Percentiles rank a stretch among this genome's conserved stretches.
These are phyloP conservation scores for Aphelenchoides bicaudatus DNA, from an alignment of 2,888 invertebrate genomes.

Conservation along the genomic window DNA sequence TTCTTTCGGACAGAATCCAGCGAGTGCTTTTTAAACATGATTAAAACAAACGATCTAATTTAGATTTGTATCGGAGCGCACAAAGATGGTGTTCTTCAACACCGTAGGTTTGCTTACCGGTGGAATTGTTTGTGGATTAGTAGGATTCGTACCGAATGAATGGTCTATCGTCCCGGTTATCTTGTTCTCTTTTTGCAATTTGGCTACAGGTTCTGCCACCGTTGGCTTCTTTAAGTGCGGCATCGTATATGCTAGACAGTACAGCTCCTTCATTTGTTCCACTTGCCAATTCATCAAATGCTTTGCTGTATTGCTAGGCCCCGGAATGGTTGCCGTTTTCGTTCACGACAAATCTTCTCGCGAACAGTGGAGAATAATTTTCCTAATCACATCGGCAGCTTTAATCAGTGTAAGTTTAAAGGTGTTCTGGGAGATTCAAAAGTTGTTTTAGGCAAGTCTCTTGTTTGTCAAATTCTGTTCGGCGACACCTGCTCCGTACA, in stretches of 20 bases:
- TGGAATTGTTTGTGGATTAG: slow-evolving; percentile 28
- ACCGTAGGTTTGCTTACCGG: slow-evolving; percentile 45
- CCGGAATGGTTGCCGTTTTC: slow-evolving; percentile 41
- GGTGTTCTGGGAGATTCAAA: not conserved
- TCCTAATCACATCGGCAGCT: slow-evolving; percentile 15
- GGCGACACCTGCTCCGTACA: slow-evolving; percentile 8
- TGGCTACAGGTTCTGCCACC: slow-evolving; percentile 25
- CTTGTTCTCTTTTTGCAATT: slow-evolving; percentile 22
- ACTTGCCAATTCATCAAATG: slow-evolving; percentile 55
- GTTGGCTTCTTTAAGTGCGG: slow-evolving; percentile 39
- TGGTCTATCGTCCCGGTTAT: slow-evolving; percentile 21
- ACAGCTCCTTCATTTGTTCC: slow-evolving; percentile 42
- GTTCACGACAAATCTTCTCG: slow-evolving; percentile 35
- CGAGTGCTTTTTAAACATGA: no score
- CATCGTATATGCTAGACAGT: slow-evolving; percentile 27
- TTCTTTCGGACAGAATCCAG: slow-evolving; percentile 16
- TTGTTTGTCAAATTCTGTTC: slow-evolving; percentile 11
- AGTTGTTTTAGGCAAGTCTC: not conserved
- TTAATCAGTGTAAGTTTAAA: slow-evolving; percentile 1
- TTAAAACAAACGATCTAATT: slow-evolving; percentile 3
- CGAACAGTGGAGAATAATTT: slow-evolving; percentile 12
- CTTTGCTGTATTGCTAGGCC: slow-evolving; percentile 49
- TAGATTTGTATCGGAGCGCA: slow-evolving; percentile 45
- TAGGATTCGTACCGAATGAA: slow-evolving; percentile 41
- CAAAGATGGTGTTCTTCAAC: slow-evolving; percentile 55